Base-by-base conservation (phyloP, 2,888 invertebrate genomes). In the Halocaridina rubra region DNA sequence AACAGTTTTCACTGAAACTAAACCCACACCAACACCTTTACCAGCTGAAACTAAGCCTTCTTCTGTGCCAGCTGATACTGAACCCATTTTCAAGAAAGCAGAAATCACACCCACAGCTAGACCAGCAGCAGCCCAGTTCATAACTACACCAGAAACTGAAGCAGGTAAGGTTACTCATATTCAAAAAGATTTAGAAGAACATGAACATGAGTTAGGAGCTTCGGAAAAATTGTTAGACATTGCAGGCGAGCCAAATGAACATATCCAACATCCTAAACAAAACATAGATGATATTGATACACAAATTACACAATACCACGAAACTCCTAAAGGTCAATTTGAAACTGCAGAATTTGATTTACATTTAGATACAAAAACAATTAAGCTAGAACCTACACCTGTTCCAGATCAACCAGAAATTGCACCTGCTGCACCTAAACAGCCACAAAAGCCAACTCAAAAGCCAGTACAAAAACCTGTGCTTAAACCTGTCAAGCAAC, bases 301-400 rank as follows among this genome's bases (percentile, higher is more conserved):
- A 74, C 72, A 33, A 24, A 13, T 46, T 39, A 74, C 72, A 74
- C 72, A 74, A 27, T 22, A 61, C 19, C 77, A 61, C 32, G n/a
- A 32, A 16, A 19, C 33, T 32, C 29, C 57, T 30, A 24, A 32
- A 16, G n/a, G 33, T 19, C n/a, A 19, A 24, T 22, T 27, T 33
- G 19, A 77, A 24, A 27, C 30, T 32, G 24, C 19, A 61, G n/a
- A 77, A 32, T 27, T 16, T 22, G 4, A 10, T 32, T 13, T 10
- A 5, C 53, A 53, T 53, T 16, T 10, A n/a, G 19, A 33, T n/a
- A 33, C 33, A 72, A 33, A 24, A 77, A 30, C n/a, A 19, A 24
- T 46, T 77, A 59, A 72, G 72, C 72, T 39, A 72, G 32, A 77
- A 77, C 77, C 77, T 77, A 77, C 77, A 77, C 29, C 57, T 32